These are phyloP conservation scores for Neotoxoptera formosana DNA, from an alignment of 1,140 invertebrate genomes.

Conservation along the genomic window DNA sequence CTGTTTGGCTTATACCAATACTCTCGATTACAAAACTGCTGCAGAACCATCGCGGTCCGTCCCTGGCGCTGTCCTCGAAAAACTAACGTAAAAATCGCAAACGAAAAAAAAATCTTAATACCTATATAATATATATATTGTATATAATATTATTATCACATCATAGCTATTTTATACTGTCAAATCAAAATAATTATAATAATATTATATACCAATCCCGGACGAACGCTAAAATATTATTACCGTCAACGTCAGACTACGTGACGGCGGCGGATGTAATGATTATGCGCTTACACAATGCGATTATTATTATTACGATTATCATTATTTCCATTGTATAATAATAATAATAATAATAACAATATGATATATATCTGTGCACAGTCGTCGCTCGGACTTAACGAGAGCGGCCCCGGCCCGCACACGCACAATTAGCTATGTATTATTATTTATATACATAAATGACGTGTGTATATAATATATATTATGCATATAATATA, in stretches of 20 bases:
- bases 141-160: neutral
- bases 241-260: neutral
- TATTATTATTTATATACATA: neutral
- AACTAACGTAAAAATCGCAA: neutral
- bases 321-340: neutral
- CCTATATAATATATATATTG: neutral
- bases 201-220: neutral
- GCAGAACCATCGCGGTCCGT: neutral
- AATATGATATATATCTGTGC: neutral
- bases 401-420: neutral
- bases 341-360: no score
- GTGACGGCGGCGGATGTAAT: neutral
- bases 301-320: neutral
- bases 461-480: no score
- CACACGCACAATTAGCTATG: neutral
- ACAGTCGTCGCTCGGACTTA: neutral
- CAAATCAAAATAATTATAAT: neutral
- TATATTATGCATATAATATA: no score
- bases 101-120: neutral
- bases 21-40: neutral
- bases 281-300: slow-evolving; percentile 26
- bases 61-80: neutral
- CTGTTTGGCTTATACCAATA: neutral
- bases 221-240: neutral
- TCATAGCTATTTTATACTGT: neutral